Base-by-base conservation (phyloP, 1,140 invertebrate genomes). In the Meteorus sp. region DNA sequence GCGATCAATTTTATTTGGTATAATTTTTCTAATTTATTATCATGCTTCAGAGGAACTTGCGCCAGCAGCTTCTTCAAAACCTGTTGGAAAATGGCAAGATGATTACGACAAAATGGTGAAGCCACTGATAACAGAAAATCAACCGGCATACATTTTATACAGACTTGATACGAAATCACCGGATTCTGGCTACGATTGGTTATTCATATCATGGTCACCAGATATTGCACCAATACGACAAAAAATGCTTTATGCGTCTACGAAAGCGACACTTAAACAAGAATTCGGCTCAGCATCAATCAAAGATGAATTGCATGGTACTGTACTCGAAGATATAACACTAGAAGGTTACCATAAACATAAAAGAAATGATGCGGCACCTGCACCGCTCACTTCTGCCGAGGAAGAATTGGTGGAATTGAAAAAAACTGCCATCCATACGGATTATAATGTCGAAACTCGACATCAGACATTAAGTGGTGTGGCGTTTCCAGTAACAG, bases 211-310 rank as follows among this genome's bases (percentile, higher is more conserved):
- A 64, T 99, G 94, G 93, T 94, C 90, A 19, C 96, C 96, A 3
- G 96, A 98, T 71, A 86, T 85, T 63, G 90, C 95, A 7, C 86
- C 88, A 6, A 88, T 95, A 3, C 84, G 96, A 60, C 90, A 98
- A 70, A 99, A 99, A 81, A 99, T 99, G 97, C 83, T 99, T 27
- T 98, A 98, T 77, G 97, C 97, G 0, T 98, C 96, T 0, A 99
- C 97, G 0, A 96, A 98, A 81, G 94, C 97, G 2, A 99, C 97
- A 1, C 79, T 99, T 1, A 99, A 98, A 79, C 89, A 89, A 68
- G 95, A 98, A 79, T 99, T 99, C 84, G 95, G 95, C 15, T 87
- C 83, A 77, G 90, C 81, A 55, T 92, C 83, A 74, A 96, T 99
- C 61, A 92, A 92, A 69, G 91, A 96, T 75, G 95, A 98, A 81